phyloP scores from a whole-genome alignment of 2,888 invertebrate species.

The Pycnomerus fuliginosus region DNA sequence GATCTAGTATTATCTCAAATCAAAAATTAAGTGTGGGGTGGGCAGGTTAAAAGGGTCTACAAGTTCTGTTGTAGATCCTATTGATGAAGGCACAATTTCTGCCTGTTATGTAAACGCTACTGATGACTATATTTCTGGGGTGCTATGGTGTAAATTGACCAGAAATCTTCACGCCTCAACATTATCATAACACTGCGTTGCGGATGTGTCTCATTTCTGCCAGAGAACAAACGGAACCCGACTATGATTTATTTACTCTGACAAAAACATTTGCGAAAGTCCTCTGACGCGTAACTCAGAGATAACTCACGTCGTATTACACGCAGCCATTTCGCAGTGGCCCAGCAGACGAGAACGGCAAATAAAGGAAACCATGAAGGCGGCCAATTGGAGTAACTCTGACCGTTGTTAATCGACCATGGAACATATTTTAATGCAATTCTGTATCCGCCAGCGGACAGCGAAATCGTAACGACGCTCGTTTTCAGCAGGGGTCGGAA shows the following conservation, averaged over 20 bases:
- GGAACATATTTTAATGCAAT: slow-evolving; percentile 43
- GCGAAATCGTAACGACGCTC: slow-evolving; percentile 18
- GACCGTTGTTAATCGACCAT: slow-evolving; percentile 41
- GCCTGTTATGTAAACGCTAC: too few relatives aligned
- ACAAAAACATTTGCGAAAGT: slow-evolving; percentile 6
- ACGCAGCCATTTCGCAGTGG: slow-evolving; percentile 11
- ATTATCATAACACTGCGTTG: slow-evolving; percentile 10
- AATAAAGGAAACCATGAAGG: slow-evolving; percentile 21
- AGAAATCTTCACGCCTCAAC: too few relatives aligned
- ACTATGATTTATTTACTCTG: slow-evolving; percentile 13
- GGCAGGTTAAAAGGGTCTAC: too few relatives aligned
- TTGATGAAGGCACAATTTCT: too few relatives aligned
- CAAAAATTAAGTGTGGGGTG: too few relatives aligned
- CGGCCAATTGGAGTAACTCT: slow-evolving; percentile 18
- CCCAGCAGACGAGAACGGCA: slow-evolving; percentile 5
- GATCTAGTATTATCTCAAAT: too few relatives aligned
- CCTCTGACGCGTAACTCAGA: not conserved
- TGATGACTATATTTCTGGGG: too few relatives aligned
- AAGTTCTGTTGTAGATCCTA: too few relatives aligned
- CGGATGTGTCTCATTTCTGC: slow-evolving; percentile 17
- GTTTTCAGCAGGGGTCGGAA: slow-evolving; percentile 19
- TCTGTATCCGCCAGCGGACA: slow-evolving; percentile 29
- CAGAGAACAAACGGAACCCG: not conserved
- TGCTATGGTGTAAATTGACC: too few relatives aligned
- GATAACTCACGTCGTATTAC: slow-evolving; percentile 10